A percentile compares a stretch with the other conserved stretches of the same genome.
These are phyloP conservation scores for Rhabdomys dilectus DNA, from an alignment of 2,113 vertebrate species.

Conservation along the genomic window DNA sequence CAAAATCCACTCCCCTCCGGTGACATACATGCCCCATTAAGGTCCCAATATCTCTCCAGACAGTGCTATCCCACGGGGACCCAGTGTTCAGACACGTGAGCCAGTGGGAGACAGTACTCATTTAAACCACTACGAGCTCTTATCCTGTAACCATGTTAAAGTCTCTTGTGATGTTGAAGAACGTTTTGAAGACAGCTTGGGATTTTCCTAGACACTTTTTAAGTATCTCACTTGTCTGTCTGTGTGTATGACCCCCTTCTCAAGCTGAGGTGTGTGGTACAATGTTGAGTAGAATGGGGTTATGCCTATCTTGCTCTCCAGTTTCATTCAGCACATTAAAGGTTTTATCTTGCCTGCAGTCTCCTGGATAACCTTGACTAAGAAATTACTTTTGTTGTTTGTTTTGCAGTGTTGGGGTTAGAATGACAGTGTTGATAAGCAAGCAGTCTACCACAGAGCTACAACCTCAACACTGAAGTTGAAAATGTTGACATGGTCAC, in stretches of 20 bases:
- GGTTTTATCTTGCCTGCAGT: too few species aligned
- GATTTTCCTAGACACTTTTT: not conserved
- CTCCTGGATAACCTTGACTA: not conserved
- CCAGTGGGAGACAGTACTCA: not conserved
- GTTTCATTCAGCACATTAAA: not conserved
- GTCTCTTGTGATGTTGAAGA: not conserved
- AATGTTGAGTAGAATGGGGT: fast-evolving
- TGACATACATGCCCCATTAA: not conserved
- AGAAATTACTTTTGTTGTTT: not conserved
- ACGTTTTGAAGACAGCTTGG: not conserved
- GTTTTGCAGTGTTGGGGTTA: not conserved
- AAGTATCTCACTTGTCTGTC: not conserved
- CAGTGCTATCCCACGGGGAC: not conserved
- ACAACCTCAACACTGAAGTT: not conserved
- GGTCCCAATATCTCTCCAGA: not conserved
- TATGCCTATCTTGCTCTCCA: fast-evolving
- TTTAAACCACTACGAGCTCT: not conserved
- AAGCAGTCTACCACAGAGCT: not conserved
- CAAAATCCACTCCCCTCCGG: not conserved
- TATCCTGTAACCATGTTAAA: not conserved
- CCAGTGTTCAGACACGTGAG: too few species aligned
- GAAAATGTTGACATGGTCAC: not conserved
- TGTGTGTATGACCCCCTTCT: too few species aligned
- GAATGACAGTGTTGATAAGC: too few species aligned
- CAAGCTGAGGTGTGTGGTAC: not conserved